Conservation (phyloP, 2,797 vertebrate genomes). For the Arnoldichthys spilopterus region DNA sequence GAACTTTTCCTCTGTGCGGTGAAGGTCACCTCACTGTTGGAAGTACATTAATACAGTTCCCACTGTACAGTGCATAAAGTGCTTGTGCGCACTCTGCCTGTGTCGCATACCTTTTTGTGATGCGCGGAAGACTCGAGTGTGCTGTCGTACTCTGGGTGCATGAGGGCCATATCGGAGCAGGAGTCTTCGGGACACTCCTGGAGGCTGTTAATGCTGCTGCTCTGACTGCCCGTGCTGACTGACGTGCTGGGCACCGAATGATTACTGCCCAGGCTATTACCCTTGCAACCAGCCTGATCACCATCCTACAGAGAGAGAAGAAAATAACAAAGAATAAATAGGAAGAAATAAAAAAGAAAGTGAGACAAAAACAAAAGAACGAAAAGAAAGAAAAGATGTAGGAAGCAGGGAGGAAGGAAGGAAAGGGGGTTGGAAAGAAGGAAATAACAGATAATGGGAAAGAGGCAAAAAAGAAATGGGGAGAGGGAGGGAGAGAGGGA, state of each 20-base stretch:
- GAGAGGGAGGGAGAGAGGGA: constrained; percentile 52
- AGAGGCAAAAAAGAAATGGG: not conserved
- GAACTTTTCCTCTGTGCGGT: too few relatives aligned
- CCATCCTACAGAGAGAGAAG: constrained; percentile 83
- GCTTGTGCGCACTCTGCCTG: constrained; percentile 2
- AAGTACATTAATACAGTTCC: too few relatives aligned
- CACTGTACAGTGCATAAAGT: too few relatives aligned
- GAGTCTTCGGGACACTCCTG: constrained; percentile 95
- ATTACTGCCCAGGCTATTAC: constrained; percentile 98
- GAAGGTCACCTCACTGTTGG: too few relatives aligned
- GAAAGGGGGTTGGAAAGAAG: too few relatives aligned
- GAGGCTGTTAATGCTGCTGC: constrained; percentile 98
- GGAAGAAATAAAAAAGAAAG: too few relatives aligned
- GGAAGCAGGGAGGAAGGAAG: too few relatives aligned
- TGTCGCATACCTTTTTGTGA: constrained; percentile 87
- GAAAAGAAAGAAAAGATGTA: too few relatives aligned
- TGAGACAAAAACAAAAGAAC: too few relatives aligned
- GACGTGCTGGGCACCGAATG: constrained; percentile 97
- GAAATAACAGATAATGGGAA: too few relatives aligned
- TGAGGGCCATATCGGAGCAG: constrained; percentile 87
- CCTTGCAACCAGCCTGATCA: constrained; percentile 91
- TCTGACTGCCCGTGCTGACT: constrained; percentile 96
- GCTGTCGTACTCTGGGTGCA: constrained; percentile 85
- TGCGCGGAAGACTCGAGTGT: constrained; percentile 86
- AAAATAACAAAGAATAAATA: too few relatives aligned